Evolutionary conservation across 1,140 invertebrate genomes (phyloP).

Genomic region (Solenopsis fugax): DNA sequence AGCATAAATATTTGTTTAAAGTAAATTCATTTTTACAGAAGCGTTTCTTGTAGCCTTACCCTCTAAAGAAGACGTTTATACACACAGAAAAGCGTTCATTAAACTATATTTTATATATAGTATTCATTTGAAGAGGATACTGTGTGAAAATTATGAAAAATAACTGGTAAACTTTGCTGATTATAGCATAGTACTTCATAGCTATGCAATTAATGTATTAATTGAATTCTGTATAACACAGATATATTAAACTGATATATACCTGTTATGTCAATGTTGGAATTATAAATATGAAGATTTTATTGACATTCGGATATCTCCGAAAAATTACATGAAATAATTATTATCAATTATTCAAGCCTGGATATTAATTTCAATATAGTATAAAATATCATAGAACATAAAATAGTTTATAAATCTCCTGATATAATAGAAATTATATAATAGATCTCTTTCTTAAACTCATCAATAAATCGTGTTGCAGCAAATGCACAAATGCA

Average conservation of each 20-base stretch:
- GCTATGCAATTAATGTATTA: slow-evolving; percentile 27
- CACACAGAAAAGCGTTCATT: not conserved
- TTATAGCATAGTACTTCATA: slow-evolving; percentile 16
- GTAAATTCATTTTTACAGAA: not conserved
- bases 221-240: not conserved
- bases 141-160: slow-evolving; percentile 27
- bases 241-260: slow-evolving; percentile 22
- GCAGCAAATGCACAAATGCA: slow-evolving; percentile 40
- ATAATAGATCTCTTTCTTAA: not conserved
- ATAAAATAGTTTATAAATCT: slow-evolving; percentile 22
- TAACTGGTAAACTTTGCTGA: slow-evolving; percentile 2
- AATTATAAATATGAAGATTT: not conserved
- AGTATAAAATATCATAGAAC: not conserved
- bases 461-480: not conserved
- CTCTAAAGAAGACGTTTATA: not conserved
- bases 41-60: not conserved
- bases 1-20: not conserved
- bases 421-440: not conserved
- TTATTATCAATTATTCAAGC: slow-evolving; percentile 9
- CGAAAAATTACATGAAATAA: slow-evolving; percentile 19
- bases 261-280: slow-evolving; percentile 17
- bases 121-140: not conserved
- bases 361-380: not conserved
- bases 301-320: not conserved
- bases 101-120: not conserved